These are phyloP conservation scores for Alligator mississippiensis DNA, from an alignment of 2,113 vertebrate genomes.

Conservation along the genomic window DNA sequence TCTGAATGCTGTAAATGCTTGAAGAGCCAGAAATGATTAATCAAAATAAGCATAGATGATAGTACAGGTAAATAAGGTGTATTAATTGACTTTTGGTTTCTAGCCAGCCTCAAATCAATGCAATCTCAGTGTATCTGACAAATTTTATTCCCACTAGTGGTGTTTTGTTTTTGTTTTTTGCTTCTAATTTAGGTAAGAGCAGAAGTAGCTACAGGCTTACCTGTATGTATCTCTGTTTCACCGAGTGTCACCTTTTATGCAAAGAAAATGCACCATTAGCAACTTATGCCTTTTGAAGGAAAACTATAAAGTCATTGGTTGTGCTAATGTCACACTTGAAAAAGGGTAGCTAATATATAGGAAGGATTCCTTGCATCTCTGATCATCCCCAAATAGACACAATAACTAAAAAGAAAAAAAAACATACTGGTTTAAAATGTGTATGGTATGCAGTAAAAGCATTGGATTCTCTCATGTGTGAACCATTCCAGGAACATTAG, in stretches of 20 bases:
- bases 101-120: background rate
- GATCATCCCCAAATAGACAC: background rate
- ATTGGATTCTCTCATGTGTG: background rate
- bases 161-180: background rate
- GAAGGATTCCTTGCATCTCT: background rate
- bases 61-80: background rate
- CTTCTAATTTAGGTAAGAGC: background rate
- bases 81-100: background rate
- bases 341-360: background rate
- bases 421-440: background rate
- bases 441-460: background rate
- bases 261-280: background rate
- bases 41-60: background rate
- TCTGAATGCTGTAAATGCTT: background rate
- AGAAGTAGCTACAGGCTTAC: background rate
- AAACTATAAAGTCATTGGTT: background rate
- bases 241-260: background rate
- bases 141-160: background rate
- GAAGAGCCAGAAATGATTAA: background rate
- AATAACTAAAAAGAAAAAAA: background rate
- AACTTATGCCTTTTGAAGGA: background rate
- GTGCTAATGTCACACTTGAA: background rate
- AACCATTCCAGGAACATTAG: background rate
- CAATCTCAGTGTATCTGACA: background rate
- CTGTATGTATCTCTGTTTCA: background rate